Evolutionary conservation across 2,797 vertebrate species (phyloP).

Genomic region (Sebastiscus albofasciatus): DNA sequence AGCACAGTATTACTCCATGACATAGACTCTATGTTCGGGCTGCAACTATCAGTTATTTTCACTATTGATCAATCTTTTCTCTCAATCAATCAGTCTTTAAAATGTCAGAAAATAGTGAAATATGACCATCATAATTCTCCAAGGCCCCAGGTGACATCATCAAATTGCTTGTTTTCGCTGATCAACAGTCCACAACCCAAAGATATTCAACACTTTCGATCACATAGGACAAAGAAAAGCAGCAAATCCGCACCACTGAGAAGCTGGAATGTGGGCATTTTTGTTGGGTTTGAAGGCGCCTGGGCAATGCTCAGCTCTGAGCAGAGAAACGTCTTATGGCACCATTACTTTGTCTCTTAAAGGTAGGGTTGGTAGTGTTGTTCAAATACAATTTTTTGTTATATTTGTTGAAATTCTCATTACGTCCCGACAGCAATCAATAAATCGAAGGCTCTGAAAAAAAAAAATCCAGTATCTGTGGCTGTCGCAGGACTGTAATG

Average conservation of each 20-base stretch:
- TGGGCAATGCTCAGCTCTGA: too few relatives aligned
- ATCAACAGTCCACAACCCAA: not conserved
- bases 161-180: not conserved
- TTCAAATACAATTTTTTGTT: too few relatives aligned
- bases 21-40: not conserved
- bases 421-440: fast-evolving
- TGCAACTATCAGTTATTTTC: not conserved
- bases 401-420: too few relatives aligned
- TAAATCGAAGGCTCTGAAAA: too few relatives aligned
- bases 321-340: too few relatives aligned
- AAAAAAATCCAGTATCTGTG: too few relatives aligned
- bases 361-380: too few relatives aligned
- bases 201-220: not conserved
- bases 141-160: not conserved
- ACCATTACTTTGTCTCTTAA: not conserved
- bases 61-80: not conserved
- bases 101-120: not conserved
- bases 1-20: not conserved
- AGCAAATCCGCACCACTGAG: not conserved
- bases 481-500: fast-evolving
- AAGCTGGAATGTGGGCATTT: not conserved
- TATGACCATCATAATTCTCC: not conserved
- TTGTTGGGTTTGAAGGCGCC: not conserved
- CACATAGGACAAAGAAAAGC: not conserved
- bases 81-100: not conserved